A percentile compares a stretch with the other conserved stretches of the same genome.
Conservation (phyloP, 2,113 vertebrate genomes). For the Ginglymostoma cirratum region DNA sequence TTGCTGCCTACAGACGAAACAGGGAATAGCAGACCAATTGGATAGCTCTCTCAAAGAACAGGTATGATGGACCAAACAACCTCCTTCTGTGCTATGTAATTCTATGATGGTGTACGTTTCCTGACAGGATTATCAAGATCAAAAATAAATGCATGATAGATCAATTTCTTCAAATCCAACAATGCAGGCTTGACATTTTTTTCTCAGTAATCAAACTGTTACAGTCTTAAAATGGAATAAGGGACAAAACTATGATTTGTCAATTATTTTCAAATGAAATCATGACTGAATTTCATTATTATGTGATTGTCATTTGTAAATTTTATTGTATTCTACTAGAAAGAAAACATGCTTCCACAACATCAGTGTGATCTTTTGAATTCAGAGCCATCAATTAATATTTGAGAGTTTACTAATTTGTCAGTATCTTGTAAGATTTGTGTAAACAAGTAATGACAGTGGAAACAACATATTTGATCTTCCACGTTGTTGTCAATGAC, state of each 20-base stretch:
- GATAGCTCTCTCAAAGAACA: neutral
- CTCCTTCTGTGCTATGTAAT: neutral
- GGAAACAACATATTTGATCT: neutral
- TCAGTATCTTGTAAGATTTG: neutral
- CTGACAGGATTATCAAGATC: neutral
- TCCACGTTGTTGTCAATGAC: neutral
- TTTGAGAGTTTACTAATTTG: neutral
- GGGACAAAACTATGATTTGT: neutral
- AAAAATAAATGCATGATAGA: neutral
- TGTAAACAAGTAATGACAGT: neutral
- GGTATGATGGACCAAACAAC: neutral
- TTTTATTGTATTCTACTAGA: neutral
- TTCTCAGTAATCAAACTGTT: neutral
- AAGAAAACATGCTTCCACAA: neutral
- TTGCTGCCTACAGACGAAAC: neutral
- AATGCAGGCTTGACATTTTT: neutral
- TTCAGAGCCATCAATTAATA: neutral
- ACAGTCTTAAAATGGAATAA: neutral
- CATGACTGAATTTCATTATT: neutral
- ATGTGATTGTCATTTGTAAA: neutral
- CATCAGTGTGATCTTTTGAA: neutral
- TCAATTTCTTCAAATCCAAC: neutral
- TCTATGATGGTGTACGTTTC: neutral
- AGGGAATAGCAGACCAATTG: neutral
- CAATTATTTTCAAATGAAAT: neutral